Evolutionary conservation across 2,113 vertebrate genomes (phyloP), one percentile per base, ranked within the genome.

Genomic region (Rhineura floridana): DNA sequence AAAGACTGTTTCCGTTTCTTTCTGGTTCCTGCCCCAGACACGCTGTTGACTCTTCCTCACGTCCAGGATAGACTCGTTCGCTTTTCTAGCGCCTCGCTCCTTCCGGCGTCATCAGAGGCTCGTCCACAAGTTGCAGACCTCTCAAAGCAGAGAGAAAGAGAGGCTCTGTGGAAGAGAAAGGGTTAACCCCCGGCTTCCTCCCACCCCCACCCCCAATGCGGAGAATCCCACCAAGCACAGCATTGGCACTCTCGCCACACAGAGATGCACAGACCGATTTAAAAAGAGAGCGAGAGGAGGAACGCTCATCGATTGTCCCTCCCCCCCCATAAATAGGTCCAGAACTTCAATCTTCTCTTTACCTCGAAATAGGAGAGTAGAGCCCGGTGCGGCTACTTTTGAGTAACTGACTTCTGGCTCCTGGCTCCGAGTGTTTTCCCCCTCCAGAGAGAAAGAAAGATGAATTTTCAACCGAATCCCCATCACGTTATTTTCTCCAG

Each of bases 171-270:
- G 90, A 67, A 87, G 0, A 0, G 36, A 92, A 93, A 91, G 89
- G 67, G 93, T 96, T 96, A 96, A 94, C 63, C 0, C 19, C 0
- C 2, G 2, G 12, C 48, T 86, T 82, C 19, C 10, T n/a, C 33
- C 50, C 13, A 1, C 8, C 6, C 48, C 65, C 48, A 59, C 30
- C 15, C 59, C 12, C 19, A 21, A 17, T 2, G 11, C 50, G 39
- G 39, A 44, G 48, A 73, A 59, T 13, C 69, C 4, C 69, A n/a
- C 7, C 69, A 44, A 39, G 6, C 67, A 2, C 48, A n/a, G 11
- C 50, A 6, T 78, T 30, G 11, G 1, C 65, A 2, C 33, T 7
- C 4, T 17, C 19, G 4, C 28, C 30, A 21, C 30, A 6, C 48
- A 30, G 1, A 62, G 5, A 1, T 2, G 9, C 10, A 8, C 8